Base-by-base conservation (phyloP, 1,140 invertebrate genomes). In the Listronotus oregonensis region DNA sequence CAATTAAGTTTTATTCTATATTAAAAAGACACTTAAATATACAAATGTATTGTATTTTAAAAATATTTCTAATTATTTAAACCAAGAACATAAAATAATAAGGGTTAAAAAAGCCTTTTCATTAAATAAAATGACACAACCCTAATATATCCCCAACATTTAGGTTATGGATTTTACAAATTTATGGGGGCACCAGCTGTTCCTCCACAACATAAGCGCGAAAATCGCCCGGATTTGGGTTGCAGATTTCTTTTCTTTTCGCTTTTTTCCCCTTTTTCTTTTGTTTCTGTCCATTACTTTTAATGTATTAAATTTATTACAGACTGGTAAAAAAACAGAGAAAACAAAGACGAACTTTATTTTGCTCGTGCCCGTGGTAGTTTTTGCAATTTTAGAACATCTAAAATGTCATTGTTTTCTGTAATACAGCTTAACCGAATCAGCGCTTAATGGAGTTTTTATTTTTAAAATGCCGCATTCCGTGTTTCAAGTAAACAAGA, bases 211-310 rank as follows among this genome's bases (percentile, higher is more conserved):
- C 54, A 56, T 64, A 34, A 57, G 62, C 62, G 62, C 44, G 62
- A 64, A 54, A 64, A 55, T 64, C 51, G 54, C 52, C 8, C 62
- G 62, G 62, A 64, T 64, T 64, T 64, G 62, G 42, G 54, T 64
- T 64, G 62, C 62, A 64, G 62, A 64, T 63, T 63, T 63, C 60
- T 54, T 63, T 63, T 55, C 51, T 54, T 59, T 39, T 59, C 57
- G 57, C 46, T 55, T 47, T 54, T 39, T 12, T 39, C 50, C 60
- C 43, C 47, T 17, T 31, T 55, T 63, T 37, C 51, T 42, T 46
- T 55, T 63, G 39, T 55, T 55, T 47, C 50, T 47, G 50, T 47
- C 57, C 57, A 60, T 60, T 60, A 60, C 57, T 60, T 60, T 60
- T 60, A 60, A 60, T 60, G 57, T 50, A 60, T 60, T 50, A 60